phyloP scores from a whole-genome alignment of 2,113 vertebrate species.

The Rhinolophus sinicus region DNA sequence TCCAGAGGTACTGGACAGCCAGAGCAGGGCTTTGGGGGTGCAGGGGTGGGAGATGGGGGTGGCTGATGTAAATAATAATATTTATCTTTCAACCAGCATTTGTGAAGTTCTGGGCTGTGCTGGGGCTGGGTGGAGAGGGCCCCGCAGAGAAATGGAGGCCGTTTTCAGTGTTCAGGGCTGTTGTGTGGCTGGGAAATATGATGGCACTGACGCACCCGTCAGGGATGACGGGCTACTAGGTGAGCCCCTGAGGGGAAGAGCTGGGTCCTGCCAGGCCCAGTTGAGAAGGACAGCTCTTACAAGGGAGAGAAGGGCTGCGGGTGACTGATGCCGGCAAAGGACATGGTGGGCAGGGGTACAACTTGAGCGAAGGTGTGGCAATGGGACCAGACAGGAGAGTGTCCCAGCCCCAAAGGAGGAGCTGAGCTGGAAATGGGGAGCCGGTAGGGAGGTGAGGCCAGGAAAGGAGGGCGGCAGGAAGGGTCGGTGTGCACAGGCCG shows the following conservation, averaged over 20 bases:
- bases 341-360: fast-evolving
- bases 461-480: background rate
- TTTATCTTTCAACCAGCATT: conserved; percentile 72
- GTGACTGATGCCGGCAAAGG: background rate
- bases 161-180: background rate
- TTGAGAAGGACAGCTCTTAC: background rate
- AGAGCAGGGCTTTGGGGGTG: background rate
- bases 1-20: background rate
- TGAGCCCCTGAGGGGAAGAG: background rate
- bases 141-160: background rate
- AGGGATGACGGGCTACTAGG: background rate
- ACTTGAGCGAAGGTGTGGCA: background rate
- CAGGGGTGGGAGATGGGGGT: background rate
- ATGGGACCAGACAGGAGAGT: too few relatives aligned
- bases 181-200: background rate
- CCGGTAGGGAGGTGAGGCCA: background rate
- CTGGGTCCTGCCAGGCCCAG: background rate
- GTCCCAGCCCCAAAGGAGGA: background rate
- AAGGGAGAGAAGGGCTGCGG: background rate
- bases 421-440: background rate
- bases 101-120: conserved; percentile 21
- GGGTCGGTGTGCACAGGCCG: fast-evolving
- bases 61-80: conserved; percentile 62
- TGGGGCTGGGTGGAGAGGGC: background rate
- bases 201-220: background rate